These are phyloP conservation scores for Agapornis roseicollis DNA, from an alignment of 2,113 vertebrate species.

Conservation along the genomic window DNA sequence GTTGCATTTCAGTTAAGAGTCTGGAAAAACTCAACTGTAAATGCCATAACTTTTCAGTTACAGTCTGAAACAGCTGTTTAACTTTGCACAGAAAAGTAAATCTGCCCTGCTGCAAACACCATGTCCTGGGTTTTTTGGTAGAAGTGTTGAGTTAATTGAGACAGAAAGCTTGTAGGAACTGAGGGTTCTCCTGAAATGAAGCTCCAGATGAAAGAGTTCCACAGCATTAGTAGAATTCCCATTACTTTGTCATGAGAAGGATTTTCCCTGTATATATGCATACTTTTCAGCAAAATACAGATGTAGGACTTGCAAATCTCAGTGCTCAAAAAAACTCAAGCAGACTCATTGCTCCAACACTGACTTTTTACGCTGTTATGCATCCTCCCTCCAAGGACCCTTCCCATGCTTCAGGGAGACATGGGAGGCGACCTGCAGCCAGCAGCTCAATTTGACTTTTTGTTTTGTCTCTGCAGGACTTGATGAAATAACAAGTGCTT, in stretches of 20 bases:
- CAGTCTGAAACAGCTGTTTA: conserved; percentile 19
- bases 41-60: neutral
- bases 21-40: conserved; percentile 28
- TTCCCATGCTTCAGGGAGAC: neutral
- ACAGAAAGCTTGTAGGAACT: neutral
- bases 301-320: neutral
- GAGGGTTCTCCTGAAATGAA: neutral
- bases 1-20: neutral
- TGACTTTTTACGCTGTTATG: neutral
- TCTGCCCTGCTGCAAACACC: neutral
- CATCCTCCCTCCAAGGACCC: neutral
- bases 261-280: neutral
- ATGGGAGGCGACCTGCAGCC: neutral
- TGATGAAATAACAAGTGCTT: neutral
- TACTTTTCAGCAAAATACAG: neutral
- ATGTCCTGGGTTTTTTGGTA: neutral
- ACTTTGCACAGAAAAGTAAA: neutral
- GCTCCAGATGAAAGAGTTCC: neutral
- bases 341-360: neutral
- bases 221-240: neutral
- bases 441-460: neutral
- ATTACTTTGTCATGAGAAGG: neutral
- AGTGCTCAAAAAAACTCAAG: neutral
- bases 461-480: neutral
- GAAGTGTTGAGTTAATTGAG: conserved; percentile 38